A percentile compares a stretch with the other conserved stretches of the same genome.
phyloP scores from a whole-genome alignment of 2,797 vertebrate genomes.

The Neosilurus hyrtlii region DNA sequence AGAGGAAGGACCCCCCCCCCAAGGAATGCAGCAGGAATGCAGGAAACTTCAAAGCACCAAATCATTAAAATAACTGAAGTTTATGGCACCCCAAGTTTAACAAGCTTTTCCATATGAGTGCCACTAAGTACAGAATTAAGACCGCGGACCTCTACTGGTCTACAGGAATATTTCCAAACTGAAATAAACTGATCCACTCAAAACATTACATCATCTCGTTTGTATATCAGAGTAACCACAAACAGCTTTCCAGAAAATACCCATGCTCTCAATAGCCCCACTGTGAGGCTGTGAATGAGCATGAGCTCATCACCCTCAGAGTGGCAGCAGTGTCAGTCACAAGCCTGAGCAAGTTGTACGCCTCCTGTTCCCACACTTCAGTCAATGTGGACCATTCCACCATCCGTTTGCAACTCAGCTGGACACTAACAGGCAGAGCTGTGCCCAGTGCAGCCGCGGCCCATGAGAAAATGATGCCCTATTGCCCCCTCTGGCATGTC shows the following conservation, averaged over 20 bases:
- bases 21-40: too few species aligned
- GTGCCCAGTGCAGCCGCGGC: conserved; percentile 40
- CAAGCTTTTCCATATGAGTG: background rate
- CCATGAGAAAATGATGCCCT: conserved; percentile 77
- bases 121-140: conserved; percentile 4
- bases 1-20: too few species aligned
- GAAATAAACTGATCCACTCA: background rate
- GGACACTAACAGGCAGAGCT: conserved; percentile 35
- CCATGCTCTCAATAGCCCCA: conserved; percentile 24
- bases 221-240: conserved; percentile 15
- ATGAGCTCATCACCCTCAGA: conserved; percentile 43
- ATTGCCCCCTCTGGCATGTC: conserved; percentile 68
- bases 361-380: conserved; percentile 51
- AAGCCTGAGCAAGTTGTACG: conserved; percentile 22
- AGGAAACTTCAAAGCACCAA: background rate
- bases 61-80: background rate
- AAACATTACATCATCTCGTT: conserved; percentile 1
- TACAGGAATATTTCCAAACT: conserved; percentile 18
- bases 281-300: conserved; percentile 14
- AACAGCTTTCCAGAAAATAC: background rate
- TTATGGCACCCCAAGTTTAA: background rate
- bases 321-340: conserved; percentile 27
- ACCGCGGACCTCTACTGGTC: conserved; percentile 52
- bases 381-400: conserved; percentile 48
- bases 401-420: conserved; percentile 46